Conservation (phyloP, 2,113 vertebrate genomes). For the Oenanthe melanoleuca region DNA sequence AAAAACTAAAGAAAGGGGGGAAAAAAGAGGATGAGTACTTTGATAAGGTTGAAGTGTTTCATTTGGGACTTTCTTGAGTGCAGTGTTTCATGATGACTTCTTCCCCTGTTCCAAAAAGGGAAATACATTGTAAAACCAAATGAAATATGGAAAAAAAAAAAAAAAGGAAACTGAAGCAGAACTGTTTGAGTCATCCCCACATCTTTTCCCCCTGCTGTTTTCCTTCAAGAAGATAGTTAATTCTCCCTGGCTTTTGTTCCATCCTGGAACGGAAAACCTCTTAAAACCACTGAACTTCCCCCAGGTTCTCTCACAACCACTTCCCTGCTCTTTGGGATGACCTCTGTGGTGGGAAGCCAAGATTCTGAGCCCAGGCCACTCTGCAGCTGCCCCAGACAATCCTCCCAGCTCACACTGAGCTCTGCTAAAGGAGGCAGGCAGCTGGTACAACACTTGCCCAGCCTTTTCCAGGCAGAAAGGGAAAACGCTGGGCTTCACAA, state of each 20-base stretch:
- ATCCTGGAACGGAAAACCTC: background rate
- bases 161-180: slow-evolving; percentile 4
- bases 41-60: slow-evolving; percentile 19
- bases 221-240: slow-evolving; percentile 24
- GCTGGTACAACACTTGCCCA: background rate
- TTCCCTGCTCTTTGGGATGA: background rate
- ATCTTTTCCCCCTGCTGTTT: slow-evolving; percentile 36
- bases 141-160: background rate
- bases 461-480: background rate
- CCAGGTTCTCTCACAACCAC: background rate
- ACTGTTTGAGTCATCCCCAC: background rate
- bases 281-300: slow-evolving; percentile 6
- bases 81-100: background rate
- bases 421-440: background rate
- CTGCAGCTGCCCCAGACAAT: background rate
- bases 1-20: rapidly evolving
- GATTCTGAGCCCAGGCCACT: background rate
- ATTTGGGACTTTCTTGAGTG: background rate
- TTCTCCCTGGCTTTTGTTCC: slow-evolving; percentile 25
- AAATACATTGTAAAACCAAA: slow-evolving; percentile 28
- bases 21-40: background rate
- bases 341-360: background rate
- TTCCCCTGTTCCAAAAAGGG: background rate
- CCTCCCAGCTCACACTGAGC: background rate
- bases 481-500: background rate